phyloP scores from a whole-genome alignment of 2,113 vertebrate genomes.

The Phaethon lepturus region DNA sequence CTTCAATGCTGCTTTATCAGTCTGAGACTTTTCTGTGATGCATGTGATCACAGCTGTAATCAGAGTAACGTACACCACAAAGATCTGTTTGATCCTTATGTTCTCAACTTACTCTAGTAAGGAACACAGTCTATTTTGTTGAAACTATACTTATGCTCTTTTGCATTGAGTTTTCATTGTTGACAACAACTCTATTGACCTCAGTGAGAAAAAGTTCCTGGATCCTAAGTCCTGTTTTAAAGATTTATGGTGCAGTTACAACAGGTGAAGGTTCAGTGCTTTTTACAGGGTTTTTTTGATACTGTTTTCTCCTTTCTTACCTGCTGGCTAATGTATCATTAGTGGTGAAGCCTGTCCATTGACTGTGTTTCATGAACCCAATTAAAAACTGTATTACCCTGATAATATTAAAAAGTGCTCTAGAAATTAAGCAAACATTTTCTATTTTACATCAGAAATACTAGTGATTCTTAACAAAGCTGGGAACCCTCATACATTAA shows the following conservation, averaged over 20 bases:
- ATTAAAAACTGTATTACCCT: background rate
- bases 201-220: too few species aligned
- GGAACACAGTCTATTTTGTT: background rate
- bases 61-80: background rate
- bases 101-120: background rate
- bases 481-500: background rate
- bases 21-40: background rate
- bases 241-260: background rate
- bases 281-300: background rate
- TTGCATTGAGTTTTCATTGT: rapidly evolving
- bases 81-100: background rate
- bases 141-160: background rate
- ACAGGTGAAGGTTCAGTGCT: background rate
- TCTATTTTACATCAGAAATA: too few species aligned
- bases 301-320: background rate
- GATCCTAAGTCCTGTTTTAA: too few species aligned
- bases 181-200: background rate
- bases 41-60: background rate
- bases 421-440: background rate
- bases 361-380: background rate
- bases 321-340: background rate
- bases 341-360: background rate
- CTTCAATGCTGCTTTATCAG: background rate
- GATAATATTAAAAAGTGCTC: background rate
- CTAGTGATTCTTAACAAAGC: background rate